Conservation (phyloP, 1,140 invertebrate species). For the Ostrea denselamellosa region DNA sequence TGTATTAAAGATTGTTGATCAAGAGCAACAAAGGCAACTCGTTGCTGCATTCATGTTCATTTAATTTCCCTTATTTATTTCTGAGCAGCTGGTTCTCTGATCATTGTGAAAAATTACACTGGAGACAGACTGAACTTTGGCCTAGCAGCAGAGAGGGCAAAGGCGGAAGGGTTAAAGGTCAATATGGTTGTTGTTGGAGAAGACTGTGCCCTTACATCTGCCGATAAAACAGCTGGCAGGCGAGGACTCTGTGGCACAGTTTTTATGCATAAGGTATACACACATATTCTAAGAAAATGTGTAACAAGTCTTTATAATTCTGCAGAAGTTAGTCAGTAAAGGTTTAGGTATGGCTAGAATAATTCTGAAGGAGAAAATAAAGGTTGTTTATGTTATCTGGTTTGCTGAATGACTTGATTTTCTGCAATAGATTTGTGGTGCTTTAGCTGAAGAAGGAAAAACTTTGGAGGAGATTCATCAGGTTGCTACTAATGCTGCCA, state of each 20-base stretch:
- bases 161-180: conserved; percentile 83
- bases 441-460: conserved; percentile 84
- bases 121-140: conserved; percentile 93
- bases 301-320: too few species aligned
- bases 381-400: too few species aligned
- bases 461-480: conserved; percentile 80
- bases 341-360: too few species aligned
- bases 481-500: conserved; percentile 67
- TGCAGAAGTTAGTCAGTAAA: too few species aligned
- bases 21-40: too few species aligned
- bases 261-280: conserved; percentile 85
- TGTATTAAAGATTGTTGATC: too few species aligned
- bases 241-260: conserved; percentile 88
- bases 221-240: conserved; percentile 82
- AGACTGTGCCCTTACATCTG: conserved; percentile 84
- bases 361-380: too few species aligned
- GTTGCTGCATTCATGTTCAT: background rate
- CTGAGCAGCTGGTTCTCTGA: conserved; percentile 84
- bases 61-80: background rate
- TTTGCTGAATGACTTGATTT: too few species aligned
- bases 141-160: conserved; percentile 87
- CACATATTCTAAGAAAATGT: too few species aligned
- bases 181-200: conserved; percentile 86
- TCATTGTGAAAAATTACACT: conserved; percentile 92
- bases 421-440: conserved; percentile 79